phyloP scores from a whole-genome alignment of 2,797 vertebrate species.

The Poeciliopsis gracilis region DNA sequence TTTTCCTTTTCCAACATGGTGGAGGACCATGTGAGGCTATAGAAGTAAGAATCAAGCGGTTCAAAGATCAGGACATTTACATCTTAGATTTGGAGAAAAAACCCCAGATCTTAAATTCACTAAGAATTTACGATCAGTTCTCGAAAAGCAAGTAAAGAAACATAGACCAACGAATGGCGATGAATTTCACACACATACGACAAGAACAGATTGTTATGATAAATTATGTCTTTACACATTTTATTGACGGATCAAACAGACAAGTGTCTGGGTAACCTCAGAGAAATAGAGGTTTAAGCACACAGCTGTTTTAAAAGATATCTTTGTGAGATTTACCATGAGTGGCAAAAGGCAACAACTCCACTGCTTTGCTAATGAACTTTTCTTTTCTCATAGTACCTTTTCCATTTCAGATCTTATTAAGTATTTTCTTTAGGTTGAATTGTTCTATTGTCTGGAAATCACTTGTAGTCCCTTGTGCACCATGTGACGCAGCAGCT shows the following conservation, averaged over 20 bases:
- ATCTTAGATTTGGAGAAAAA: neutral
- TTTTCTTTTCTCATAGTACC: neutral
- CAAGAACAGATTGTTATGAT: neutral
- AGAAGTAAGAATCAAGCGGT: neutral
- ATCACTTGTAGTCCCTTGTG: neutral
- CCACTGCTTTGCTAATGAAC: neutral
- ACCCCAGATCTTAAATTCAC: neutral
- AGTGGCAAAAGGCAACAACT: neutral
- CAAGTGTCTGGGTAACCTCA: neutral
- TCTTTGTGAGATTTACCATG: neutral
- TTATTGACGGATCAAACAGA: neutral
- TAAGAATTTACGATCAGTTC: neutral
- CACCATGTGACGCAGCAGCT: neutral
- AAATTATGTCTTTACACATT: neutral
- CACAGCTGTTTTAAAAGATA: neutral
- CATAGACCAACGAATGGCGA: neutral
- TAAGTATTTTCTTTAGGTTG: neutral
- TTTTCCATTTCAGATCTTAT: neutral
- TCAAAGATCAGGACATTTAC: neutral
- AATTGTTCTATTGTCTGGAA: neutral
- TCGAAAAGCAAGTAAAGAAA: neutral
- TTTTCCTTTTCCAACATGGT: neutral
- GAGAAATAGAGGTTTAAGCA: neutral
- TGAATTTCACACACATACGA: neutral
- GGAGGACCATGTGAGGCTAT: neutral